Percentiles rank a stretch among this genome's conserved stretches.
Conservation (phyloP, 2,797 vertebrate genomes). For the Rhadinocentrus ornatus region DNA sequence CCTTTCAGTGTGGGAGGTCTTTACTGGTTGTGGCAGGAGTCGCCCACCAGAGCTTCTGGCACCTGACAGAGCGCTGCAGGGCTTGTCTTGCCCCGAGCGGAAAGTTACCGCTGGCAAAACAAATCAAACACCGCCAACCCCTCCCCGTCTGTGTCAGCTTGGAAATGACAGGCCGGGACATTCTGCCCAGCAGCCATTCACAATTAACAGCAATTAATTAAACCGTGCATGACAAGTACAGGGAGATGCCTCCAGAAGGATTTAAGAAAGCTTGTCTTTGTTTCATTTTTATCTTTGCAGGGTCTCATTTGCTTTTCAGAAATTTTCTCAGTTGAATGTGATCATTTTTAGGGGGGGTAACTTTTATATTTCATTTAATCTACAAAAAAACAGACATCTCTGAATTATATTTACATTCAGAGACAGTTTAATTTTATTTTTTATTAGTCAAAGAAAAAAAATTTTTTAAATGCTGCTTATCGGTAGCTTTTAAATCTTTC, state of each 20-base stretch:
- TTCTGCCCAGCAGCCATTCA: constrained; percentile 81
- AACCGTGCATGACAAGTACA: constrained; percentile 62
- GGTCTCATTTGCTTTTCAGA: constrained; percentile 36
- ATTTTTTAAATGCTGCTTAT: constrained; percentile 1
- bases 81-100: constrained; percentile 72
- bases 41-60: constrained; percentile 67
- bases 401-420: neutral
- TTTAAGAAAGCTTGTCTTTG: constrained; percentile 43
- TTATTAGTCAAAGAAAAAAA: neutral
- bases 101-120: constrained; percentile 69
- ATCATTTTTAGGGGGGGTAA: constrained; percentile 20
- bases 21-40: constrained; percentile 73
- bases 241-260: constrained; percentile 65
- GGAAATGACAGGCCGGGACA: constrained; percentile 78
- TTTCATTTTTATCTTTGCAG: constrained; percentile 25
- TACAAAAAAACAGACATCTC: constrained; percentile 30
- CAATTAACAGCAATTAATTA: constrained; percentile 84
- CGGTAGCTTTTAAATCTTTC: constrained; percentile 4
- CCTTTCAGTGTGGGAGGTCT: constrained; percentile 63
- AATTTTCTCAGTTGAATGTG: constrained; percentile 40
- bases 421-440: neutral
- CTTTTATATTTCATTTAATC: constrained; percentile 45
- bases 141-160: constrained; percentile 53
- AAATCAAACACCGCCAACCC: constrained; percentile 61
- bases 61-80: constrained; percentile 76